phyloP scores from a whole-genome alignment of 2,113 vertebrate genomes.

The Ranitomeya imitator region DNA sequence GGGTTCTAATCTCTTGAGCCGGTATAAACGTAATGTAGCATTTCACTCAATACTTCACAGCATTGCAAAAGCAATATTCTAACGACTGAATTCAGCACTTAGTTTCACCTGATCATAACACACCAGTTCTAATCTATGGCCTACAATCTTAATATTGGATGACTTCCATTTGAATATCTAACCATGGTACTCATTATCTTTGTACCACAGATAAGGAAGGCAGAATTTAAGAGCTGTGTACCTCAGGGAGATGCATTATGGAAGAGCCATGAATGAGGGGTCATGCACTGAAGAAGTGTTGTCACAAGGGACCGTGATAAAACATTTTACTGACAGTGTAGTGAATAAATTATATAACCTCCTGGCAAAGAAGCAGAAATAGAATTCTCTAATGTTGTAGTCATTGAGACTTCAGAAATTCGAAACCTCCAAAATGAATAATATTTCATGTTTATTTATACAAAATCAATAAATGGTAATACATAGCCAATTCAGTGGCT shows the following conservation, averaged over 20 bases:
- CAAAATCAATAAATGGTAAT: background rate
- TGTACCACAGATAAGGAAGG: background rate
- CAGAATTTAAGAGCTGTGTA: too few species aligned
- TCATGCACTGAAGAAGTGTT: conserved; percentile 18
- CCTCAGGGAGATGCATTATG: conserved; percentile 6
- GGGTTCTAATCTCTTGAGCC: background rate
- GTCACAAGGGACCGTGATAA: conserved; percentile 11
- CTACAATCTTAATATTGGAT: background rate
- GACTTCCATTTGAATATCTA: background rate
- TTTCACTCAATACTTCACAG: background rate
- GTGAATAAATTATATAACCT: conserved; percentile 32
- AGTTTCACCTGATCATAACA: background rate
- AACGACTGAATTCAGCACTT: background rate
- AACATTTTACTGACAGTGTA: conserved; percentile 19
- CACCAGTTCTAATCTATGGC: background rate
- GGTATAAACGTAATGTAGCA: background rate
- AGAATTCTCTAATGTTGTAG: background rate
- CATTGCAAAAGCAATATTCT: background rate
- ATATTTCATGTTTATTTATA: background rate
- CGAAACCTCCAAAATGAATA: background rate
- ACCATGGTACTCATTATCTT: background rate
- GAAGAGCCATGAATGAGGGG: background rate
- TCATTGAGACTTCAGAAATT: background rate
- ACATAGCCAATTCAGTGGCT: background rate
- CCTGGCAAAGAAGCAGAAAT: background rate